Conservation (phyloP, 2,888 invertebrate genomes). For the Hypomecis punctinalis region DNA sequence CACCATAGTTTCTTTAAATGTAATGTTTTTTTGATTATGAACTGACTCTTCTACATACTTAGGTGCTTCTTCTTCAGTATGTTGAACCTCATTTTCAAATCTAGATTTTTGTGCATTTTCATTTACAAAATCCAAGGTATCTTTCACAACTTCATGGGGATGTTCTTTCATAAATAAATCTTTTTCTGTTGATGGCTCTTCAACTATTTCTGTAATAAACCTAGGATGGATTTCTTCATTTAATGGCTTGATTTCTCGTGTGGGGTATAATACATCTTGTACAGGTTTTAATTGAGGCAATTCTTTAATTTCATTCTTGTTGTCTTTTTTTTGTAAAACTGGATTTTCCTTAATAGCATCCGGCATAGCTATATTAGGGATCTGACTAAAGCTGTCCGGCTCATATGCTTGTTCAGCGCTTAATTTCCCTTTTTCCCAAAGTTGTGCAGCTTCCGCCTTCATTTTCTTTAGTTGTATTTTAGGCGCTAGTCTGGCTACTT, state of each 20-base stretch:
- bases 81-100: conserved; percentile 6
- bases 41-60: conserved; percentile 2
- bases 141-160: conserved; percentile 6
- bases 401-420: conserved; percentile 40
- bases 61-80: conserved; percentile 8
- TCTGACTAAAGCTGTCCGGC: conserved; percentile 15
- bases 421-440: conserved; percentile 63
- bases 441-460: conserved; percentile 77
- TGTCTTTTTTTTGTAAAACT: conserved; percentile 37
- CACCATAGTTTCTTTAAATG: not conserved
- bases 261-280: conserved; percentile 64
- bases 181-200: conserved; percentile 26
- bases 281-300: conserved; percentile 33
- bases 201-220: conserved; percentile 14
- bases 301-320: conserved; percentile 31
- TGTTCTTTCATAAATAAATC: conserved; percentile 17
- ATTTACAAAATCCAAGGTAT: conserved; percentile 14
- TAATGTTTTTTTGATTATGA: not conserved
- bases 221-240: conserved; percentile 45
- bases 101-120: conserved; percentile 5
- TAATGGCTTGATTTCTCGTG: conserved; percentile 68
- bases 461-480: conserved; percentile 82
- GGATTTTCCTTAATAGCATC: conserved; percentile 38
- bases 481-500: conserved; percentile 82
- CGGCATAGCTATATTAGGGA: conserved; percentile 33